Conservation (phyloP, 2,797 vertebrate genomes). For the Sebastiscus tertius region DNA sequence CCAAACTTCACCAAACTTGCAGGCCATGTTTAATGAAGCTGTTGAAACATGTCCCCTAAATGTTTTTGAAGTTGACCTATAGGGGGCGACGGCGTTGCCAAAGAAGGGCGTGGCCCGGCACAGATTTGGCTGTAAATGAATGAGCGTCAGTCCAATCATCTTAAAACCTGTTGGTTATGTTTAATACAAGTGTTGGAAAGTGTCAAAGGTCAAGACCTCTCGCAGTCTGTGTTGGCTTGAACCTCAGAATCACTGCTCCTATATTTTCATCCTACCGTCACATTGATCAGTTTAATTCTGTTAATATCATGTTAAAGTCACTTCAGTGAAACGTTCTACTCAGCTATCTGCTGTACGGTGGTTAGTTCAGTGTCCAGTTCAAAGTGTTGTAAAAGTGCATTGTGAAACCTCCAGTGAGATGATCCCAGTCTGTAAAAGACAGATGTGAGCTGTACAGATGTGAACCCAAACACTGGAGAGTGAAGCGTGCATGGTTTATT, state of each 20-base stretch:
- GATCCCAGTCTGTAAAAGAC: constrained; percentile 1
- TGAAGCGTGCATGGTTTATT: constrained; percentile 59
- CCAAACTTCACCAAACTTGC: not conserved
- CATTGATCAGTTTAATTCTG: not conserved
- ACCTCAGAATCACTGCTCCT: not conserved
- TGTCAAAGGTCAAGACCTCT: not conserved
- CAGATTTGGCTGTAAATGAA: not conserved
- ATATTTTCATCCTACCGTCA: not conserved
- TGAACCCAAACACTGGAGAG: constrained; percentile 39
- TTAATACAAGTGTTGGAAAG: not conserved
- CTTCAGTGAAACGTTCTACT: constrained; percentile 10
- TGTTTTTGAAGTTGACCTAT: not conserved
- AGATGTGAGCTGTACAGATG: constrained; percentile 9
- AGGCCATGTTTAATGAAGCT: not conserved
- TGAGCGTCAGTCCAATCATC: not conserved
- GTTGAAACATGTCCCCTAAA: not conserved
- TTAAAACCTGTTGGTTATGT: not conserved
- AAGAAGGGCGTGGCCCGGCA: not conserved
- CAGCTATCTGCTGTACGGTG: constrained; percentile 30
- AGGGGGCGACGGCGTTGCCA: not conserved
- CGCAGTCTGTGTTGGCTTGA: not conserved
- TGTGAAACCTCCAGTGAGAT: constrained; percentile 34
- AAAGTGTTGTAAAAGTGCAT: constrained; percentile 56
- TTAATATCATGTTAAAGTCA: not conserved
- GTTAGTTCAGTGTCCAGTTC: constrained; percentile 35